Evolutionary conservation across 2,888 invertebrate genomes (phyloP), one percentile per base, ranked within the genome.

Genomic region (Nemapogon koenigi): DNA sequence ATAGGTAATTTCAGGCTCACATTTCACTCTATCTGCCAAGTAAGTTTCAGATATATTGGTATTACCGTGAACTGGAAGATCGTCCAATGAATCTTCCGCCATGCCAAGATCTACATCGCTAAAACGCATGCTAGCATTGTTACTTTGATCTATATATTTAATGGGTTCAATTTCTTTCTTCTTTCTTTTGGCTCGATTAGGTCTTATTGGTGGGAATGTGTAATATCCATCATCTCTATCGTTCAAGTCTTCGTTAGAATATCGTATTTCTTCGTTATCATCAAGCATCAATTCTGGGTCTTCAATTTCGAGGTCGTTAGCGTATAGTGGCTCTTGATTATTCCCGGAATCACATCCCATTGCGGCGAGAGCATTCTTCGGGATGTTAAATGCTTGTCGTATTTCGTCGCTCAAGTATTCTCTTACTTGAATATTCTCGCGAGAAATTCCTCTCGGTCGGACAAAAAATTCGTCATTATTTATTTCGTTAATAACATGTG

Each of bases 401-500:
- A 92, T 89, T 68, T 91, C 91, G 37, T 85, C 84, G 52, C 87
- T 89, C 40, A 91, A 81, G 55, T 89, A 90, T 61, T 86, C 84
- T 42, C 89, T 87, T 41, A 90, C 81, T 63, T 88, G 87, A 57
- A 91, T 89, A 69, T 91, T 88, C 64, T 91, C 91, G 54, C 87
- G 87, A 46, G 91, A 90, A 55, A 91, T 87, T 43, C 90, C 91
- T 59, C 89, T 87, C 63, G 89, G 88, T 48, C 91, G 83, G 43
- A 92, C 78, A 61, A 91, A 91, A 75, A 92, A 93, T 71, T 93
- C 91, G 63, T 93, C 92, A 29, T 90, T 89, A 57, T 91, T 88
- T 47, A 92, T 89, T 73, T 92, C 91, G 69, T 92, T 92, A 52
- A 93, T 83, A 2, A 90, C 87, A 60, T 64, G 75, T 51, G 67